phyloP scores from a whole-genome alignment of 2,888 invertebrate genomes.

The Chironomus tentans region DNA sequence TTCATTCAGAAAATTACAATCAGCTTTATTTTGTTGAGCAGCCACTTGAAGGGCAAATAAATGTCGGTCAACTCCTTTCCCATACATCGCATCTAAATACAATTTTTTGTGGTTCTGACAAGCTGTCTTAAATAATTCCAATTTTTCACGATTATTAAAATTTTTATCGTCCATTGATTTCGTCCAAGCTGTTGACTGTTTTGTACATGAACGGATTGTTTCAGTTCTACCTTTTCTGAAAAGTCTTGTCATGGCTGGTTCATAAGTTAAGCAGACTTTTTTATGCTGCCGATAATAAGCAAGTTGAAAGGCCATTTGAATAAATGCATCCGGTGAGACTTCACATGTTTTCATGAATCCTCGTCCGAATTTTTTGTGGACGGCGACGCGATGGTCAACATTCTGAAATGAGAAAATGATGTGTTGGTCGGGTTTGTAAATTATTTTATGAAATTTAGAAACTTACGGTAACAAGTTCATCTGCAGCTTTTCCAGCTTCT shows the following conservation, averaged over 20 bases:
- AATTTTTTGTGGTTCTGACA: conserved; percentile 75
- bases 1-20: conserved; percentile 92
- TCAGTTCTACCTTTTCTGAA: conserved; percentile 96
- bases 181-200: conserved; percentile 88
- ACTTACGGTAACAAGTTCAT: conserved; percentile 56
- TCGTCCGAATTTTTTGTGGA: conserved; percentile 83
- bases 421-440: no score
- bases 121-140: conserved; percentile 62
- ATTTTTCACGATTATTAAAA: conserved; percentile 57
- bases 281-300: conserved; percentile 88
- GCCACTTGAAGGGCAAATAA: conserved; percentile 97
- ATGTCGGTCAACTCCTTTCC: conserved; percentile 94
- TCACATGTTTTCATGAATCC: conserved; percentile 92
- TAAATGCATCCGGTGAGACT: conserved; percentile 92
- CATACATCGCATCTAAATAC: conserved; percentile 97
- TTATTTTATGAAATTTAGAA: not conserved
- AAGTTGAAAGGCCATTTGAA: conserved; percentile 92
- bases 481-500: conserved; percentile 59
- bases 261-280: conserved; percentile 92
- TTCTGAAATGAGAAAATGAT: conserved; percentile 47
- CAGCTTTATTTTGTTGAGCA: conserved; percentile 92
- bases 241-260: conserved; percentile 96
- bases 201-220: conserved; percentile 94
- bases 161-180: conserved; percentile 74
- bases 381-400: conserved; percentile 80